A percentile compares a stretch with the other conserved stretches of the same genome.
These are phyloP conservation scores for Cylloceria caligata DNA, from an alignment of 2,888 invertebrate genomes.

Conservation along the genomic window DNA sequence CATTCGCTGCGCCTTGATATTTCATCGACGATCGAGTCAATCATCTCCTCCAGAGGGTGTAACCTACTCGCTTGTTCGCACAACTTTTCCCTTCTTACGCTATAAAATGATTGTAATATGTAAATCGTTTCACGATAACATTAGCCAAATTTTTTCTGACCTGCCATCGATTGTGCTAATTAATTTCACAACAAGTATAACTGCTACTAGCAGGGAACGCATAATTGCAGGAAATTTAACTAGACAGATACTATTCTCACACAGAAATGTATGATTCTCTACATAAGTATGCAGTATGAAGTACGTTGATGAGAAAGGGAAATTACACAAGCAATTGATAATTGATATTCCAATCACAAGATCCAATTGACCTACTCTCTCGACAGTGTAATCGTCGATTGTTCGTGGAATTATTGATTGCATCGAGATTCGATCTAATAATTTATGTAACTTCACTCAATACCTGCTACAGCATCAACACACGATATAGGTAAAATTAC, in stretches of 20 bases:
- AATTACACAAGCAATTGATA: background rate
- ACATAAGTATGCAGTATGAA: background rate
- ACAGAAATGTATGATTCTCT: too few relatives aligned
- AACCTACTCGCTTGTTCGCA: slow-evolving; percentile 22
- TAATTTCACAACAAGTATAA: slow-evolving; percentile 27
- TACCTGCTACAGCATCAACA: too few relatives aligned
- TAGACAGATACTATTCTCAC: background rate
- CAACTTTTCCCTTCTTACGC: slow-evolving; percentile 50
- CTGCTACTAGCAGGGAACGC: background rate
- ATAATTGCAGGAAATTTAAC: background rate
- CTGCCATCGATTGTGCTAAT: slow-evolving; percentile 27
- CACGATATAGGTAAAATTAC: too few relatives aligned
- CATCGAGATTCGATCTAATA: background rate
- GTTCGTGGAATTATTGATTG: slow-evolving; percentile 2
- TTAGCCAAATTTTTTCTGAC: slow-evolving; percentile 9
- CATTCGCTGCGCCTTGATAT: slow-evolving; percentile 75
- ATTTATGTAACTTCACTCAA: slow-evolving; percentile 7
- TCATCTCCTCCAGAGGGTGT: slow-evolving; percentile 72
- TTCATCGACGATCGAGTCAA: slow-evolving; percentile 76
- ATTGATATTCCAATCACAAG: background rate
- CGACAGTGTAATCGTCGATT: background rate
- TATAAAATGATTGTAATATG: slow-evolving; percentile 31
- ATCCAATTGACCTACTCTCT: slow-evolving; percentile 9
- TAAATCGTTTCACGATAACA: background rate
- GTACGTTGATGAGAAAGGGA: background rate